Evolutionary conservation across 64 coral and sea anemone genomes (phyloP).

Genomic region (Platygyra sinensis): DNA sequence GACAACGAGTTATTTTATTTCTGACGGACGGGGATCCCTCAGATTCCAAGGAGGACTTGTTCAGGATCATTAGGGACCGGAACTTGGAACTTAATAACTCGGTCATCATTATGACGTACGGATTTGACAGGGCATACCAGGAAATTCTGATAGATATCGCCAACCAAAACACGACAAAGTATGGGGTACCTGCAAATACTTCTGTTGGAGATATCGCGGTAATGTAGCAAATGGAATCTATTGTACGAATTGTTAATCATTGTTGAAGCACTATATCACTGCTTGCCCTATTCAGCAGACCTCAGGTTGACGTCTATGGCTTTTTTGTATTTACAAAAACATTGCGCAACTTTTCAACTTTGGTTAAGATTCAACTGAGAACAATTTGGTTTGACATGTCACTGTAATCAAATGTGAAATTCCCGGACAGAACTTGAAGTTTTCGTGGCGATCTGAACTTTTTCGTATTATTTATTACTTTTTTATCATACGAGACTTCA

Average conservation of each 20-base stretch:
- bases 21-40: conserved; percentile 5
- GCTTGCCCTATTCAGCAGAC: too few relatives aligned
- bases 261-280: too few relatives aligned
- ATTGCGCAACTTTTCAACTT: too few relatives aligned
- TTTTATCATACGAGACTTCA: too few relatives aligned
- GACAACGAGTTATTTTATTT: conserved; percentile 10
- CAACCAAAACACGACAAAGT: not conserved
- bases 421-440: too few relatives aligned
- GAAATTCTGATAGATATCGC: conserved; percentile 35
- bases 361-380: too few relatives aligned
- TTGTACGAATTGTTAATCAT: not conserved
- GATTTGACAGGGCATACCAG: not conserved
- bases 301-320: too few relatives aligned
- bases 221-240: not conserved
- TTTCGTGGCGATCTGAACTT: too few relatives aligned
- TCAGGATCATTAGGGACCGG: not conserved
- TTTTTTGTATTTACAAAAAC: too few relatives aligned
- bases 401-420: too few relatives aligned
- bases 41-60: not conserved
- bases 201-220: conserved; percentile 31
- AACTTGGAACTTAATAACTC: conserved; percentile 20
- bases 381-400: too few relatives aligned
- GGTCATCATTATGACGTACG: conserved; percentile 24
- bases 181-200: not conserved
- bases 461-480: too few relatives aligned